phyloP scores from a whole-genome alignment of 2,797 vertebrate genomes.

The Jordanella pulchra region DNA sequence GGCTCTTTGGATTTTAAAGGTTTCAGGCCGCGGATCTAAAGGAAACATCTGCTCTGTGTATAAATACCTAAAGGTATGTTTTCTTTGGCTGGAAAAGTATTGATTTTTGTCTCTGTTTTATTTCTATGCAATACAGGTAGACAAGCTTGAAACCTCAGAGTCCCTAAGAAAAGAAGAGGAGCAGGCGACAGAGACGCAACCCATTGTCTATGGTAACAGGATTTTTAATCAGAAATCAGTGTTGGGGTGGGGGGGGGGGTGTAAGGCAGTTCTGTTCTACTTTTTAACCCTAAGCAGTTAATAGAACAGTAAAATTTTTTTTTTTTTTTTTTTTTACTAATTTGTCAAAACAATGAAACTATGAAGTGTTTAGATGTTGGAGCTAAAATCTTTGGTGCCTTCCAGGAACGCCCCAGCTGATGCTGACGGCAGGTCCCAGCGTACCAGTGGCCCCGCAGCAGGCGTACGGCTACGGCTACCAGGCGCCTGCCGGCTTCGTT shows the following conservation, averaged over 20 bases:
- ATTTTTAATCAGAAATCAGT: too few relatives aligned
- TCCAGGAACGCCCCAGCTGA: conserved; percentile 94
- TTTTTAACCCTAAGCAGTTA: too few relatives aligned
- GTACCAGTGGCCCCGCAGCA: conserved; percentile 93
- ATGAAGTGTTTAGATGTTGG: too few relatives aligned
- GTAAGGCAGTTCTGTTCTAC: too few relatives aligned
- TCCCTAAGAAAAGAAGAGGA: conserved; percentile 98
- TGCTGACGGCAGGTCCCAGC: conserved; percentile 97
- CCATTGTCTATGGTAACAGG: conserved; percentile 95
- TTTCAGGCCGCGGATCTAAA: neutral
- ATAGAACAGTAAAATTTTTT: too few relatives aligned
- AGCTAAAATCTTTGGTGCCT: neutral
- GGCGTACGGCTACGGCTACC: conserved; percentile 93
- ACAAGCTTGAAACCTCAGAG: conserved; percentile 97
- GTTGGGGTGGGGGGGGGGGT: too few relatives aligned
- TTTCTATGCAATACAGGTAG: conserved; percentile 82
- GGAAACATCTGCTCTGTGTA: neutral
- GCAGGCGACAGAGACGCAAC: conserved; percentile 97
- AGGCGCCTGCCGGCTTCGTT: conserved; percentile 86
- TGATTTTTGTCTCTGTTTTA: neutral
- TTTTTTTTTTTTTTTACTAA: too few relatives aligned
- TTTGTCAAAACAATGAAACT: too few relatives aligned
- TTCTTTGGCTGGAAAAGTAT: neutral
- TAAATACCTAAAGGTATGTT: neutral
- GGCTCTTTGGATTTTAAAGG: too few relatives aligned